Base-by-base conservation (phyloP, 1,140 invertebrate genomes). In the Campoletis sonorensis region DNA sequence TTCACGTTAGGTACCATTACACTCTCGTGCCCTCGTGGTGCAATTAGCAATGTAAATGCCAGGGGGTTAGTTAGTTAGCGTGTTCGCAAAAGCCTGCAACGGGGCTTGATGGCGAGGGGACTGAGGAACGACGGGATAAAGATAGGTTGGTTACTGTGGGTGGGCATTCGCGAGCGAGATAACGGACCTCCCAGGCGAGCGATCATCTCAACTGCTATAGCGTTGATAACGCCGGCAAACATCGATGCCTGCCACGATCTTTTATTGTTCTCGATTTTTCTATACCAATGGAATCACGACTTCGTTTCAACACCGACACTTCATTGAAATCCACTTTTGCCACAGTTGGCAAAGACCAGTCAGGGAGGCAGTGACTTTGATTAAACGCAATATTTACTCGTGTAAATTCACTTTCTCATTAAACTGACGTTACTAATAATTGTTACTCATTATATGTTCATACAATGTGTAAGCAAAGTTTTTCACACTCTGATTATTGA, bases 11-110 rank as follows among this genome's bases (percentile, higher is more conserved):
- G 79, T 87, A 87, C 87, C 87, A 90, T 91, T 89, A 90, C 88
- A 88, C 83, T 90, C 84, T 84, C 86, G 86, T 88, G 89, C 83
- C 84, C 67, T 70, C 85, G 84, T 84, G 87, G 86, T 83, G 88
- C 89, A 91, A 92, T 92, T 92, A 92, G 90, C 91, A 91, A 91
- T 92, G 90, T 90, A 92, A 92, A 92, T 92, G 88, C 85, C 84
- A 87, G 21, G n/a, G 76, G 76, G 90, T 91, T 91, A 90, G 89
- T 91, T 91, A 89, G 88, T 89, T 89, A 88, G 91, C 89, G 86
- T 91, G 89, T 90, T 90, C 85, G 88, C 79, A 61, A 87, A 87
- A 87, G 86, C 84, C 84, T 79, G 71, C 76, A 45, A 54, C 81
- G 84, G 40, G 40, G 83, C 30, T 37, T 23, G 18, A 18, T 7